Evolutionary conservation across 1,140 invertebrate genomes (phyloP).

Genomic region (Ceratosolen fusciceps): DNA sequence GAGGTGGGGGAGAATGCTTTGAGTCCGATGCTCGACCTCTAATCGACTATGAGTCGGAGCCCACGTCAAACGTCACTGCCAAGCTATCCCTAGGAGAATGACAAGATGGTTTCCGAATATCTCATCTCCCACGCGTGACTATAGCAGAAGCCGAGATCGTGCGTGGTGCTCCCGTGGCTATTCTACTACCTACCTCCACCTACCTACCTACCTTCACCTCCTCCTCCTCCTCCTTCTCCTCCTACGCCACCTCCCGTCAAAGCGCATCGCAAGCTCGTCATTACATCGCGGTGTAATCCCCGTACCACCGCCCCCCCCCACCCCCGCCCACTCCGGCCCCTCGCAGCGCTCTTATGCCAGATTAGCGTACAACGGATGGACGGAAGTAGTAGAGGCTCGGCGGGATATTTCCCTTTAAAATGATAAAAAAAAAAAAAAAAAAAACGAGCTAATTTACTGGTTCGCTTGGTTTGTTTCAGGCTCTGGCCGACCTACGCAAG

Average conservation of each 20-base stretch:
- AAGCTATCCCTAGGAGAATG: slow-evolving; percentile 27
- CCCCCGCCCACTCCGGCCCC: too few species aligned
- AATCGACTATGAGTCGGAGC: slow-evolving; percentile 17
- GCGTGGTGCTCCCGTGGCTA: background rate
- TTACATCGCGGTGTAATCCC: too few species aligned
- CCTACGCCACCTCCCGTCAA: too few species aligned
- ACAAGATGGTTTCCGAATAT: slow-evolving; percentile 31
- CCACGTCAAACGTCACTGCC: slow-evolving; percentile 28
- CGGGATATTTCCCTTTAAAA: too few species aligned
- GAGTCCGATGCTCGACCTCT: background rate
- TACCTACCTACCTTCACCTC: background rate
- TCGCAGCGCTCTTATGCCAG: too few species aligned
- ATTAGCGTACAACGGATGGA: too few species aligned
- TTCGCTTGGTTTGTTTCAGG: slow-evolving; percentile 70
- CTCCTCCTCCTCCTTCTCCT: too few species aligned
- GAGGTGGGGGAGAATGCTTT: background rate
- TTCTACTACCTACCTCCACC: background rate
- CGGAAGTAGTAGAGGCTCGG: too few species aligned
- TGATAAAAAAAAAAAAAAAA: too few species aligned
- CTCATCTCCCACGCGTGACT: background rate
- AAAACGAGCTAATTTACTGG: slow-evolving; percentile 9
- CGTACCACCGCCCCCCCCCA: too few species aligned
- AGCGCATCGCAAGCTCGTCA: too few species aligned
- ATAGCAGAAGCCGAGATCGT: background rate
- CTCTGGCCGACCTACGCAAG: slow-evolving; percentile 89